These are phyloP conservation scores for Toxonevra muliebris DNA, from an alignment of 2,888 invertebrate genomes.

Conservation along the genomic window DNA sequence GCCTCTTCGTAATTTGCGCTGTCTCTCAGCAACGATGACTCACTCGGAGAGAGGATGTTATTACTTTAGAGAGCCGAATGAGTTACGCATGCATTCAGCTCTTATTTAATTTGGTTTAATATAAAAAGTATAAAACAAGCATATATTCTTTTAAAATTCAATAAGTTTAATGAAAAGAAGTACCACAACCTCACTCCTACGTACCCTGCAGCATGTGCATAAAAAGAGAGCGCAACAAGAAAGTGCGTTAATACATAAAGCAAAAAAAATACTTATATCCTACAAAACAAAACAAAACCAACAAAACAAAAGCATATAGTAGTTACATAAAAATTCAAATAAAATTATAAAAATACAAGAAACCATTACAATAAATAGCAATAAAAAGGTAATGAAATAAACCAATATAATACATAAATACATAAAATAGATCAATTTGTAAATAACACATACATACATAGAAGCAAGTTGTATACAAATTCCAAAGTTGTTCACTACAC, in stretches of 20 bases:
- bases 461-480: too few species aligned
- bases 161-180: constrained; percentile 7
- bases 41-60: too few species aligned
- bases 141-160: neutral
- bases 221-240: neutral
- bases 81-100: too few species aligned
- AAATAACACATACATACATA: neutral
- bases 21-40: too few species aligned
- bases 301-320: constrained; percentile 10
- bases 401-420: constrained; percentile 26
- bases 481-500: too few species aligned
- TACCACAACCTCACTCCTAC: constrained; percentile 5
- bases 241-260: constrained; percentile 1
- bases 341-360: constrained; percentile 3
- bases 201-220: constrained; percentile 13
- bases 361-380: neutral
- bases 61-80: too few species aligned
- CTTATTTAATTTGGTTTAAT: too few species aligned
- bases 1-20: too few species aligned
- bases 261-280: neutral
- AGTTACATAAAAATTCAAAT: constrained; percentile 10
- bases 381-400: constrained; percentile 18
- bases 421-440: constrained; percentile 3
- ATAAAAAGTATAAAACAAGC: too few species aligned
- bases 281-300: constrained; percentile 6